These are phyloP conservation scores for Siniperca chuatsi DNA, from an alignment of 2,113 vertebrate genomes.

Conservation along the genomic window DNA sequence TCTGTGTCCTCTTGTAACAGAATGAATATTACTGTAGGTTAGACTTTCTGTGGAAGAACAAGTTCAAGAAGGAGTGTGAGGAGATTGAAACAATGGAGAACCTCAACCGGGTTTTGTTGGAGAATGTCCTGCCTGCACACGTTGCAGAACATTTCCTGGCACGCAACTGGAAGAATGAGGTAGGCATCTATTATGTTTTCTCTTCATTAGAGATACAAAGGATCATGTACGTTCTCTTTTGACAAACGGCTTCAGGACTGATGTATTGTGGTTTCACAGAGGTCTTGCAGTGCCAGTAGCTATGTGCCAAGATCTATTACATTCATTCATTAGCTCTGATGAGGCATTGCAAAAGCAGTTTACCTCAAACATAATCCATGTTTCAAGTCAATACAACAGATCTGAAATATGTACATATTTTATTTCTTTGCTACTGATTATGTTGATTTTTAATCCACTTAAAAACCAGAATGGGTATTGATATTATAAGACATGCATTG, in stretches of 20 bases:
- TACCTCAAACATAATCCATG: neutral
- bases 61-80: conserved; percentile 99
- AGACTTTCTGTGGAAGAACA: conserved; percentile 99
- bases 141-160: conserved; percentile 98
- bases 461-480: neutral
- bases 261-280: conserved; percentile 16
- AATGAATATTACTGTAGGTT: conserved; percentile 99
- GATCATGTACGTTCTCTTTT: neutral
- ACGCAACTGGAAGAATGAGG: conserved; percentile 98
- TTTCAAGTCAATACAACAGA: neutral
- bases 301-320: conserved; percentile 21
- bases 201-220: neutral
- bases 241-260: neutral
- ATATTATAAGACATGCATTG: neutral
- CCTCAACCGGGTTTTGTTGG: conserved; percentile 95
- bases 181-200: conserved; percentile 51
- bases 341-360: conserved; percentile 11
- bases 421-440: neutral
- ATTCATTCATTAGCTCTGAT: conserved; percentile 12
- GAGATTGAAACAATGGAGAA: conserved; percentile 99
- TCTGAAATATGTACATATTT: neutral
- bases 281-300: conserved; percentile 5
- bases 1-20: conserved; percentile 99
- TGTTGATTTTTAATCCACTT: neutral
- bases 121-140: conserved; percentile 96